Conservation (phyloP, 2,113 vertebrate genomes). For the Bubalus kerabau region DNA sequence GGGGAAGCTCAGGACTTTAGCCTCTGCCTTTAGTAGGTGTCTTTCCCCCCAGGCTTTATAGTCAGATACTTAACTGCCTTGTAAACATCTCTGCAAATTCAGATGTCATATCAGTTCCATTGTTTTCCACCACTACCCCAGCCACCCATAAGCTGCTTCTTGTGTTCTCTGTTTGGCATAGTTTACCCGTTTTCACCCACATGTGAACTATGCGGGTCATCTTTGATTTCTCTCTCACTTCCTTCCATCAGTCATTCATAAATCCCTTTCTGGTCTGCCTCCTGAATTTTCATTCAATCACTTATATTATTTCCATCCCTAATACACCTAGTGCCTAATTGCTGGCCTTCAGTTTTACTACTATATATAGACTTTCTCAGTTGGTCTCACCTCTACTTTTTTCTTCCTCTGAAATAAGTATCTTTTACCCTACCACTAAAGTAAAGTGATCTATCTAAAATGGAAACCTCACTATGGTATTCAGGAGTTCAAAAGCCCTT, state of each 20-base stretch:
- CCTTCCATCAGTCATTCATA: not conserved
- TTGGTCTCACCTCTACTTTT: not conserved
- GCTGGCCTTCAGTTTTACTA: not conserved
- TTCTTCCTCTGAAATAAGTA: not conserved
- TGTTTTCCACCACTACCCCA: not conserved
- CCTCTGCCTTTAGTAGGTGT: not conserved
- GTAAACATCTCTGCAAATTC: not conserved
- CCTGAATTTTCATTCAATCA: not conserved
- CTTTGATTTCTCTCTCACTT: not conserved
- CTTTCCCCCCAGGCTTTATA: not conserved
- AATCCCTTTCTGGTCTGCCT: slow-evolving; percentile 3
- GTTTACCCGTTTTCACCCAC: not conserved
- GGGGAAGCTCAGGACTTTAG: not conserved
- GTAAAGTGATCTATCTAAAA: not conserved
- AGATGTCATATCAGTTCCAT: not conserved
- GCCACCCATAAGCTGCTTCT: not conserved
- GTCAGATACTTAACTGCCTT: not conserved
- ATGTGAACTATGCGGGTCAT: not conserved
- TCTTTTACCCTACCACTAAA: not conserved
- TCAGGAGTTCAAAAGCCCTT: not conserved
- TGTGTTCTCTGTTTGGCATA: not conserved
- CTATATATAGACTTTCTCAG: not conserved
- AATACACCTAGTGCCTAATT: not conserved
- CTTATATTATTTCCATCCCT: not conserved
- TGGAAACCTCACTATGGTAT: not conserved